phyloP scores from a whole-genome alignment of 2,888 invertebrate genomes.

The Macrostomum cliftonense region DNA sequence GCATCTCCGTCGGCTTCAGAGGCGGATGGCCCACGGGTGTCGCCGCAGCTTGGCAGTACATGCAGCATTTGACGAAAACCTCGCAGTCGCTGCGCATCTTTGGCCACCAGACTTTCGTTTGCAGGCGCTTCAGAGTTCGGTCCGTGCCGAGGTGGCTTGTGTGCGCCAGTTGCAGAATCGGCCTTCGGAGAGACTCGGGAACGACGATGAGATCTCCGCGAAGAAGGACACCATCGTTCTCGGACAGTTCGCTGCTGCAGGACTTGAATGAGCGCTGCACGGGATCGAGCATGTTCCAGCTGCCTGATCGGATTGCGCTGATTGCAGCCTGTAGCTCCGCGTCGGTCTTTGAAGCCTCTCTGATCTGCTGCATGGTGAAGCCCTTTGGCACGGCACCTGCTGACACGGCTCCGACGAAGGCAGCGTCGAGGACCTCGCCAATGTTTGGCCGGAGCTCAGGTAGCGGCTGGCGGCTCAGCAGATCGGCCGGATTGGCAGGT shows the following conservation, averaged over 20 bases:
- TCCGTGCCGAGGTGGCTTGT: not conserved
- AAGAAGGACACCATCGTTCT: too few species aligned
- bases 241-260: too few species aligned
- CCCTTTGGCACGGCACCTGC: constrained; percentile 1
- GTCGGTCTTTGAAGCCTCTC: not conserved
- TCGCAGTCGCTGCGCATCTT: not conserved
- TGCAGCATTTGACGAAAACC: not conserved
- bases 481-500: constrained; percentile 17
- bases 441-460: not conserved
- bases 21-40: constrained; percentile 5
- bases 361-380: not conserved
- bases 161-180: not conserved
- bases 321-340: not conserved
- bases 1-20: constrained; percentile 2
- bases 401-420: not conserved
- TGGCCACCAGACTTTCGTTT: constrained; percentile 2
- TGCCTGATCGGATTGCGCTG: not conserved
- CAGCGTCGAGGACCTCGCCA: not conserved
- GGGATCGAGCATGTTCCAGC: not conserved
- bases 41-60: not conserved
- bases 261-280: not conserved
- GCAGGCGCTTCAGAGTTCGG: not conserved
- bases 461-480: constrained; percentile 15
- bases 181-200: not conserved
- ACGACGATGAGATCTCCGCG: not conserved